A percentile compares a stretch with the other conserved stretches of the same genome.
phyloP scores from a whole-genome alignment of 2,797 vertebrate species.

The Erpetoichthys calabaricus region DNA sequence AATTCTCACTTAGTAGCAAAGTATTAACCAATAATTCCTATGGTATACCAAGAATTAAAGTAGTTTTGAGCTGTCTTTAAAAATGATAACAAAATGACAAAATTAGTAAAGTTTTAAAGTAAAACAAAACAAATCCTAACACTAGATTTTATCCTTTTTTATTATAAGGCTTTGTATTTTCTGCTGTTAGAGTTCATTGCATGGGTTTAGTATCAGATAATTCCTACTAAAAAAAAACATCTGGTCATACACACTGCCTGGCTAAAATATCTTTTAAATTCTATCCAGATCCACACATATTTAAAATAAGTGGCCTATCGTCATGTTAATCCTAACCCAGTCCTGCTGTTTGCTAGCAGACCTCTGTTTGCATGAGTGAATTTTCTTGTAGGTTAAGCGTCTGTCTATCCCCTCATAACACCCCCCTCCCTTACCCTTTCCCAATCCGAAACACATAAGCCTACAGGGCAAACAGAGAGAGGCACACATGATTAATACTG shows the following conservation, averaged over 20 bases:
- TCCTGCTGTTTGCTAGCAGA: conserved; percentile 25
- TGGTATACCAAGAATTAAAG: too few relatives aligned
- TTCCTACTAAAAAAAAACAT: conserved; percentile 23
- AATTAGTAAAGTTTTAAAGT: too few relatives aligned
- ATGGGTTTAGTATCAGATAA: conserved; percentile 3
- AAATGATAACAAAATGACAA: too few relatives aligned
- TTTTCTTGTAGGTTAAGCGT: conserved; percentile 52
- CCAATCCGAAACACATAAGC: conserved; percentile 27
- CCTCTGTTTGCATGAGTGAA: conserved; percentile 37
- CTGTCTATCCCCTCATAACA: conserved; percentile 24
- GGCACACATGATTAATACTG: conserved; percentile 48
- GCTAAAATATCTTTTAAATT: conserved; percentile 23
- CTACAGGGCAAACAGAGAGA: conserved; percentile 48
- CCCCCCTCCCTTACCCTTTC: conserved; percentile 28
- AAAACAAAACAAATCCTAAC: too few relatives aligned
- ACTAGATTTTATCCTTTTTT: too few relatives aligned
- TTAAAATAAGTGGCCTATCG: conserved; percentile 25
- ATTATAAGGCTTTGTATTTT: neutral
- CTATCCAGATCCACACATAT: conserved; percentile 20
- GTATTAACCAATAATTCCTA: too few relatives aligned
- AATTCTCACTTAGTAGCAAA: too few relatives aligned
- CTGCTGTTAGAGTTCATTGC: neutral
- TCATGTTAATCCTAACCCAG: conserved; percentile 20
- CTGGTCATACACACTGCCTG: conserved; percentile 28
- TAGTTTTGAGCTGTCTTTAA: too few relatives aligned